Percentiles rank a stretch among this genome's conserved stretches.
These are phyloP conservation scores for Dinomys branickii DNA, from an alignment of 2,113 vertebrate species.

Conservation along the genomic window DNA sequence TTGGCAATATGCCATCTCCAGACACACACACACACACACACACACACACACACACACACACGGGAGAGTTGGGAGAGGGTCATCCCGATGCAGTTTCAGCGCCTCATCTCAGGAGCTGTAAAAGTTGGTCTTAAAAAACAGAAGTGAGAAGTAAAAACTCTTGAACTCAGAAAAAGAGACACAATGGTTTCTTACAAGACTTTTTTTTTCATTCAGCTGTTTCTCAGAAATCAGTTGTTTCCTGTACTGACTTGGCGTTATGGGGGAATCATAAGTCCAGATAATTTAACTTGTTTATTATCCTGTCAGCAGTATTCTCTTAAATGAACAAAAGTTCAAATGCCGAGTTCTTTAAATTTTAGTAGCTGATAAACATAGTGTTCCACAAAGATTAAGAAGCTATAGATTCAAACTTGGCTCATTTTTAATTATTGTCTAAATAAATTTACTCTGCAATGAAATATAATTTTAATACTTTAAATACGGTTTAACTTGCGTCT, in stretches of 20 bases:
- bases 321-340: not conserved
- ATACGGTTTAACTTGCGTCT: not conserved
- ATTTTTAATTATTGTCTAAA: slow-evolving; percentile 22
- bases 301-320: not conserved
- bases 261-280: not conserved
- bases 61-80: not conserved
- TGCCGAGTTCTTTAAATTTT: not conserved
- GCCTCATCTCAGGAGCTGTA: not conserved
- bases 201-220: not conserved
- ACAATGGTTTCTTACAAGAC: not conserved
- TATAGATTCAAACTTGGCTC: not conserved
- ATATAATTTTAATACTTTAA: not conserved
- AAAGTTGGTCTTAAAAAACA: not conserved
- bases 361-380: not conserved
- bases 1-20: slow-evolving; percentile 33
- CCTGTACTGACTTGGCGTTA: not conserved
- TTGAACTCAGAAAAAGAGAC: not conserved
- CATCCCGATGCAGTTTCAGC: not conserved
- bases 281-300: not conserved
- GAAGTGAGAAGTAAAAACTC: not conserved
- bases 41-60: not conserved
- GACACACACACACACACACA: not conserved
- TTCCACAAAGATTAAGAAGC: slow-evolving; percentile 1
- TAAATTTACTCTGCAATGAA: not conserved
- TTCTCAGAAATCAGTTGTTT: not conserved